These are phyloP conservation scores for Alentia gelatinosa DNA, from an alignment of 2,888 invertebrate species.

Conservation along the genomic window DNA sequence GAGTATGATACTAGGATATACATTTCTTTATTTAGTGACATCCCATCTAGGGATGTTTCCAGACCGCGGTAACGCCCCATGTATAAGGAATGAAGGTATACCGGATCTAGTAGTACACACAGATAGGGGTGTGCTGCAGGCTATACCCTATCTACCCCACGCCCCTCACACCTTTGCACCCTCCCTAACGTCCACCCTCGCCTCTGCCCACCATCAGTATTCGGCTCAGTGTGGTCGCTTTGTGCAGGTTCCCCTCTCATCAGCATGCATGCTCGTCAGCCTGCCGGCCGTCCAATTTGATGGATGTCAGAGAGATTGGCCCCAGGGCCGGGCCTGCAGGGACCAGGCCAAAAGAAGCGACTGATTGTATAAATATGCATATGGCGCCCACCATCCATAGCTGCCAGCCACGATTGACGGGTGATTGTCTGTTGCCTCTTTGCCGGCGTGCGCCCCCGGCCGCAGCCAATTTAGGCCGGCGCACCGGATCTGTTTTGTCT, in stretches of 20 bases:
- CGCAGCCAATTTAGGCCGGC: background rate
- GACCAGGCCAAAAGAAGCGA: background rate
- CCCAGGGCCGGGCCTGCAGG: conserved; percentile 30
- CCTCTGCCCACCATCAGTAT: conserved; percentile 59
- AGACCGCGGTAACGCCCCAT: too few species aligned
- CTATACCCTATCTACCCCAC: background rate
- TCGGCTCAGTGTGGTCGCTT: conserved; percentile 32
- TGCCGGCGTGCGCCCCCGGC: background rate
- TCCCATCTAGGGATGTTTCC: too few species aligned
- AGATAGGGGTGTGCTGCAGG: background rate
- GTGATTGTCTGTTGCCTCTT: conserved; percentile 59
- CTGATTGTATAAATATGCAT: conserved; percentile 58
- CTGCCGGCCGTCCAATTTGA: conserved; percentile 60
- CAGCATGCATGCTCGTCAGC: conserved; percentile 34
- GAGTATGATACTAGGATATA: too few species aligned
- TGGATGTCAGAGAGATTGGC: conserved; percentile 59
- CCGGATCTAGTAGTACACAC: background rate
- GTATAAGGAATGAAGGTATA: too few species aligned
- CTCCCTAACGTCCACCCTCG: background rate
- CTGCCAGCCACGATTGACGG: conserved; percentile 59
- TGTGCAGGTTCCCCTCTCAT: conserved; percentile 17
- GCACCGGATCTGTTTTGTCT: conserved; percentile 26
- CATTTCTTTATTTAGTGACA: too few species aligned
- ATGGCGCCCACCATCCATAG: conserved; percentile 42
- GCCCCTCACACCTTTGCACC: background rate